Evolutionary conservation across 2,888 invertebrate genomes (phyloP).

Genomic region (Lamellibrachia columna): DNA sequence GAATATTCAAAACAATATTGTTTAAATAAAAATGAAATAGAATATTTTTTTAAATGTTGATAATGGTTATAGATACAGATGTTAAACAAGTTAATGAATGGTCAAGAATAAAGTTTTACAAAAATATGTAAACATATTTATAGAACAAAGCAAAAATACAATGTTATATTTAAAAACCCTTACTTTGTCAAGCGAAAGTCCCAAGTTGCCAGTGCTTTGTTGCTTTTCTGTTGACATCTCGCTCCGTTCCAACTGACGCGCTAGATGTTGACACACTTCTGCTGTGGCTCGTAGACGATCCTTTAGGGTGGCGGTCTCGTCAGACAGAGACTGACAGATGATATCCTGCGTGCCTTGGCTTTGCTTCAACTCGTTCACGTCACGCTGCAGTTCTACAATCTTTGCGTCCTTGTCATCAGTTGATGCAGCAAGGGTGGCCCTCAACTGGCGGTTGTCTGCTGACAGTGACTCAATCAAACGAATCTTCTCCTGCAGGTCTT

Average conservation of each 20-base stretch:
- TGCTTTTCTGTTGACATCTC: constrained; percentile 3
- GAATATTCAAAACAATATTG: too few species aligned
- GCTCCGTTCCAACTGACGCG: background rate
- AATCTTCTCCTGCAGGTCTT: background rate
- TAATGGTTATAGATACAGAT: background rate
- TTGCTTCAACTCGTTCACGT: background rate
- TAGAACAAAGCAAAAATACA: background rate
- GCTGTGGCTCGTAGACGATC: background rate
- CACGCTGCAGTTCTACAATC: background rate
- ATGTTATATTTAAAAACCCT: background rate
- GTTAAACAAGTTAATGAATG: background rate
- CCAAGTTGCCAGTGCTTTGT: background rate
- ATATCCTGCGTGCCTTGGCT: background rate
- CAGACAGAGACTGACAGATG: background rate
- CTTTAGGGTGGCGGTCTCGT: background rate
- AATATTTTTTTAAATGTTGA: too few species aligned
- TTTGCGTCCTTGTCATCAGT: background rate
- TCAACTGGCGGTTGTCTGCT: background rate
- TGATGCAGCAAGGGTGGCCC: background rate
- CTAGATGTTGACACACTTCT: background rate
- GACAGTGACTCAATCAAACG: background rate
- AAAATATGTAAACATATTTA: background rate
- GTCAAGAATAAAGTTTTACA: background rate
- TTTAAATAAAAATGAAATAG: too few species aligned
- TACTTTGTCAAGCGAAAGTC: background rate